Base-by-base conservation (phyloP, 2,888 invertebrate species). In the Bugula neritina region DNA sequence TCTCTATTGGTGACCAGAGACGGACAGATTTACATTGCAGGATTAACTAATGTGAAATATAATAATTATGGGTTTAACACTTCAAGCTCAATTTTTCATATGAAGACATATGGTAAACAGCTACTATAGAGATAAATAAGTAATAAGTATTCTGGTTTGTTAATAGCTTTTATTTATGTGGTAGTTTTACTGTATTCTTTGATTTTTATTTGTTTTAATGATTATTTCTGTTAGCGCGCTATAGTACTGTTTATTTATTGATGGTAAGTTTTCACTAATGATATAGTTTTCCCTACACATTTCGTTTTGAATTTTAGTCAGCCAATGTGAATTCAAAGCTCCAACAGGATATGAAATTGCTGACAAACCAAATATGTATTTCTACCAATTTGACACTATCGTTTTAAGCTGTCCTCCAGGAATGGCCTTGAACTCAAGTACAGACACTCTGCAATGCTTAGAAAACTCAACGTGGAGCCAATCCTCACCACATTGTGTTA, bases 81-180 rank as follows among this genome's bases (percentile, higher is more conserved):
- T 13, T 31, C 10, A 27, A 25, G 25, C 63, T 63, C 63, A 13
- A 25, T 63, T 5, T 63, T 25, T 31, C 27, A 31, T 13, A 25
- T 63, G 31, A 21, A 25, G 31, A 34, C 63, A 2, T 31, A 63
- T 29, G 63, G 63, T 57, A 57, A 57, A n/a, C n/a, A n/a, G n/a
- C n/a, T n/a, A n/a, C n/a, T n/a, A n/a, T n/a, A n/a, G n/a, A n/a
- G n/a, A n/a, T n/a, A n/a, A n/a, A n/a, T n/a, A n/a, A n/a, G n/a
- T n/a, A n/a, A n/a, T n/a, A n/a, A n/a, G n/a, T n/a, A n/a, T n/a
- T n/a, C n/a, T n/a, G n/a, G n/a, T n/a, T n/a, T n/a, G n/a, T n/a
- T n/a, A n/a, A n/a, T n/a, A n/a, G n/a, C n/a, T n/a, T n/a, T n/a
- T n/a, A n/a, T n/a, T n/a, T 43, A 43, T 10, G 17, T 10, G 43